phyloP scores from a whole-genome alignment of 2,113 vertebrate genomes.

The Bungarus multicinctus region DNA sequence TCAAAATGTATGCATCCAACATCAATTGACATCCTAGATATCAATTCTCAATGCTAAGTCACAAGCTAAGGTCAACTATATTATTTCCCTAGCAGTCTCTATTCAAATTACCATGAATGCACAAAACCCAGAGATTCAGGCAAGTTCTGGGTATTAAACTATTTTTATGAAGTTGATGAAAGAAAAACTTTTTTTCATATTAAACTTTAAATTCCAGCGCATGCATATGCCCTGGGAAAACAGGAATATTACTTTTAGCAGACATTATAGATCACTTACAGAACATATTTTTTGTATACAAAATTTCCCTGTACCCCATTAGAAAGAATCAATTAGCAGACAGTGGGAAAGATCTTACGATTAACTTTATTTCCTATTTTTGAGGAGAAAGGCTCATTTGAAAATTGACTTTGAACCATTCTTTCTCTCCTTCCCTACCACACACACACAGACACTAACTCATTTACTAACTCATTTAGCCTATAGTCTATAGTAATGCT shows the following conservation, averaged over 20 bases:
- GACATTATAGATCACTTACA: background rate
- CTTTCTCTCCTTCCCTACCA: background rate
- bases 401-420: background rate
- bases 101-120: background rate
- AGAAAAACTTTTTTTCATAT: background rate
- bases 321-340: background rate
- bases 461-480: background rate
- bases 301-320: background rate
- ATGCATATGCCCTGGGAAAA: background rate
- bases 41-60: background rate
- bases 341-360: background rate
- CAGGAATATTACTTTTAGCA: background rate
- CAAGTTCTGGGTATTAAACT: background rate
- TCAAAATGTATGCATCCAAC: background rate
- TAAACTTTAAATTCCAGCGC: background rate
- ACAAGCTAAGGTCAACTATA: slow-evolving; percentile 2
- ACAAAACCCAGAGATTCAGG: slow-evolving; percentile 2
- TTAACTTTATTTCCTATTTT: background rate
- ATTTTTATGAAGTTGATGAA: background rate
- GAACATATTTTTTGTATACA: background rate
- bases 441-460: background rate
- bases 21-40: background rate
- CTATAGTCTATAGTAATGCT: background rate
- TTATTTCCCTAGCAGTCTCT: background rate
- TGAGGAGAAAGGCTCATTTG: background rate